phyloP scores from a whole-genome alignment of 2,888 invertebrate genomes.

The Leucoma salicis region DNA sequence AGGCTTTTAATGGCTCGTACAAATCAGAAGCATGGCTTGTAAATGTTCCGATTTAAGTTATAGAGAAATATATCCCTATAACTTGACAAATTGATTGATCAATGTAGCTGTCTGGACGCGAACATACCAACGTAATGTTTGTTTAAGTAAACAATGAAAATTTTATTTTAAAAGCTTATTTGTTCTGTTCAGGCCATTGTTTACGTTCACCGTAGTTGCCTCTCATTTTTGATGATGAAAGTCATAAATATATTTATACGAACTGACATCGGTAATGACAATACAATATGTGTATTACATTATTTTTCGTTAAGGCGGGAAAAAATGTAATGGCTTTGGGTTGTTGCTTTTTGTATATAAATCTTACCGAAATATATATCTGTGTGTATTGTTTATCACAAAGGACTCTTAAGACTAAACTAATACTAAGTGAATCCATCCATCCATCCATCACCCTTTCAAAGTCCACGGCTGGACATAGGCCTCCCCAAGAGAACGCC shows the following conservation, averaged over 20 bases:
- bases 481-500: too few relatives aligned
- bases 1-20: slow-evolving; percentile 67
- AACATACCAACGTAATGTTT: slow-evolving; percentile 5
- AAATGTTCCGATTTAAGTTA: slow-evolving; percentile 32
- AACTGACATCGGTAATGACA: neutral
- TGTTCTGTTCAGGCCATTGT: neutral
- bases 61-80: slow-evolving; percentile 30
- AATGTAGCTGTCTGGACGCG: slow-evolving; percentile 20
- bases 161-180: slow-evolving; percentile 8
- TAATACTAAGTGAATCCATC: too few relatives aligned
- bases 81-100: slow-evolving; percentile 36
- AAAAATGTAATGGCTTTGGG: too few relatives aligned
- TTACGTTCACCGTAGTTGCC: neutral
- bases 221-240: too few relatives aligned
- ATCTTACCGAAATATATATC: too few relatives aligned
- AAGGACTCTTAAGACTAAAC: too few relatives aligned
- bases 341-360: too few relatives aligned
- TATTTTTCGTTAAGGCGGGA: too few relatives aligned
- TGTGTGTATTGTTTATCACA: too few relatives aligned
- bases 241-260: neutral
- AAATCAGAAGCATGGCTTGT: slow-evolving; percentile 56
- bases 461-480: too few relatives aligned
- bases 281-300: too few relatives aligned
- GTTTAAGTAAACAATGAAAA: slow-evolving; percentile 16
- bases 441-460: too few relatives aligned